Percentiles rank a stretch among this genome's conserved stretches.
phyloP scores from a whole-genome alignment of 2,888 invertebrate genomes.

The Thyatira batis region DNA sequence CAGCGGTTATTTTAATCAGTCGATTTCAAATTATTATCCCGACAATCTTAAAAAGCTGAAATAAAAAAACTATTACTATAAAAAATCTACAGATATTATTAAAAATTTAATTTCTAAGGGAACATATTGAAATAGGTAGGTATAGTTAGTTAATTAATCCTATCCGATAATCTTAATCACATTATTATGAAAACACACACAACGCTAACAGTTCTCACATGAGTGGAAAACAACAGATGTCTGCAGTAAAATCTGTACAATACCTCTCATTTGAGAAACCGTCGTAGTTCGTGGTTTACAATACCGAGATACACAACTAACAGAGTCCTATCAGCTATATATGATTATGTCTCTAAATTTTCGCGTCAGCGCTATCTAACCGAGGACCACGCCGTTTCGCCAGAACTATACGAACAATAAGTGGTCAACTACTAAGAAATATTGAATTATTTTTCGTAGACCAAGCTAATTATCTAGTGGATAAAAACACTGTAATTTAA shows the following conservation, averaged over 20 bases:
- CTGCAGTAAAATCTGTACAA: neutral
- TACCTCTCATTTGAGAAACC: neutral
- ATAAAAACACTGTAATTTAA: neutral
- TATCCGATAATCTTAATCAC: conserved; percentile 15
- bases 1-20: conserved; percentile 48
- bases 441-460: neutral
- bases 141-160: too few relatives aligned
- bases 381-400: neutral
- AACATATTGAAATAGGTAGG: too few relatives aligned
- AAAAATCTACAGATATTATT: too few relatives aligned
- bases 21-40: conserved; percentile 39
- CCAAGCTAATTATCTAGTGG: neutral
- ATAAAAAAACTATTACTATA: conserved; percentile 30
- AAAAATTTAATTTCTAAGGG: too few relatives aligned
- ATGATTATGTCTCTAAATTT: too few relatives aligned
- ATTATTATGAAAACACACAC: neutral
- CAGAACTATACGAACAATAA: neutral
- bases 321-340: neutral
- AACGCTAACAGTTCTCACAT: neutral
- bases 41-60: conserved; percentile 33
- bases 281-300: neutral
- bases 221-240: conserved; percentile 7
- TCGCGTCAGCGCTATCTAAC: neutral
- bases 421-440: neutral
- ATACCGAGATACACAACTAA: neutral